These are phyloP conservation scores for Scolanthus callimorphus DNA, from an alignment of 92 coral and sea anemone species.

Conservation along the genomic window DNA sequence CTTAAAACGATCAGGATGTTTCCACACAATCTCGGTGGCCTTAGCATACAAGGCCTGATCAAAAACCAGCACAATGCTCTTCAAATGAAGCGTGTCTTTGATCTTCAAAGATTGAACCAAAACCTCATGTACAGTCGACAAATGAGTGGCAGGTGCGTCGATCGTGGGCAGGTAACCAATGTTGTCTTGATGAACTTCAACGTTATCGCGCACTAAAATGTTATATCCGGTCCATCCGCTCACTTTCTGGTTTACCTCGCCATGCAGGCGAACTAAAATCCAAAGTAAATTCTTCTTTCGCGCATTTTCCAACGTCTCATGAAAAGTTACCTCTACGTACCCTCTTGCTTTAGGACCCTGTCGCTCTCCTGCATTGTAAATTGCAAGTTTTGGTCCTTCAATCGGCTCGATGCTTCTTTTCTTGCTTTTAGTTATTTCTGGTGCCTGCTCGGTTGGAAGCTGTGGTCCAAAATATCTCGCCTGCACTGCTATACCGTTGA, in stretches of 20 bases:
- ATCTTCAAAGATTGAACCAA: no score
- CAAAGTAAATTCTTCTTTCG: slow-evolving; percentile 26
- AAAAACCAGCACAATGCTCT: no score
- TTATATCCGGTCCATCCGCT: slow-evolving; percentile 62
- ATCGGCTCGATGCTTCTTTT: slow-evolving; percentile 37
- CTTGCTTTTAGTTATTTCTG: slow-evolving; percentile 23
- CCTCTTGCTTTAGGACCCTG: slow-evolving; percentile 30
- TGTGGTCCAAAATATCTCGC: slow-evolving; percentile 30
- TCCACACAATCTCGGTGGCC: no score
- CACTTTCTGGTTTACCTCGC: slow-evolving; percentile 10
- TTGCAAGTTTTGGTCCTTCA: slow-evolving; percentile 1
- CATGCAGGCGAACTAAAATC: slow-evolving; percentile 30
- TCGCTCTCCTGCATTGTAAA: slow-evolving; percentile 47
- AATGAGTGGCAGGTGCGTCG: slow-evolving; percentile 54
- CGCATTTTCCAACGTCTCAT: slow-evolving; percentile 15
- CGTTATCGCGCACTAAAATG: slow-evolving; percentile 24
- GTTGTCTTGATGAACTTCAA: slow-evolving; percentile 26
- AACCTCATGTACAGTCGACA: slow-evolving; percentile 43
- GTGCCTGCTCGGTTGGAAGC: background rate
- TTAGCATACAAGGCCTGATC: no score
- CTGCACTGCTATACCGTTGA: slow-evolving; percentile 46
- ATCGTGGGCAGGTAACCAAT: slow-evolving; percentile 53
- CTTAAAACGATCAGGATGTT: no score
- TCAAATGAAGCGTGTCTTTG: no score
- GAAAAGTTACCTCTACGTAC: slow-evolving; percentile 24